These are phyloP conservation scores for Hermaeophaga mercurialis DNA, from an alignment of 2,888 invertebrate genomes.

Conservation along the genomic window DNA sequence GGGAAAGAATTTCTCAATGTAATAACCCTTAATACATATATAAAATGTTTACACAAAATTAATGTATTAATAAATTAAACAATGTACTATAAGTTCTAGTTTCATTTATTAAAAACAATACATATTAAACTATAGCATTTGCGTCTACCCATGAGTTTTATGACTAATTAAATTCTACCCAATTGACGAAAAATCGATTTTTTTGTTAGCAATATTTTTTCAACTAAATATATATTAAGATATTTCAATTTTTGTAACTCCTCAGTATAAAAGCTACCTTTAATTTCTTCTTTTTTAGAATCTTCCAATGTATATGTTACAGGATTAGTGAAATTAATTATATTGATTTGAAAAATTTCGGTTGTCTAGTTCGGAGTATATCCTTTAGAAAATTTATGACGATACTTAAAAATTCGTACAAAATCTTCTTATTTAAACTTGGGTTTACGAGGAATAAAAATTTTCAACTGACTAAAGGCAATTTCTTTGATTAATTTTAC, in stretches of 20 bases:
- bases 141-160: conserved; percentile 16
- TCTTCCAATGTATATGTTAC: conserved; percentile 45
- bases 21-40: too few relatives aligned
- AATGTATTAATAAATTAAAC: too few relatives aligned
- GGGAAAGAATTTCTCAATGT: too few relatives aligned
- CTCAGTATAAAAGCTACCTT: conserved; percentile 41
- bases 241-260: conserved; percentile 46
- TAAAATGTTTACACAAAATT: too few relatives aligned
- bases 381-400: conserved; percentile 46
- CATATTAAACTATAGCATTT: conserved; percentile 1
- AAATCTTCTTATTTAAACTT: too few relatives aligned
- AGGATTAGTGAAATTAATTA: conserved; percentile 26
- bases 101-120: too few relatives aligned
- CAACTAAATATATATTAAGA: conserved; percentile 47
- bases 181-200: conserved; percentile 42
- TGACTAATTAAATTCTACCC: conserved; percentile 33
- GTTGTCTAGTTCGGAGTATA: conserved; percentile 49
- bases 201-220: conserved; percentile 42
- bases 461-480: too few relatives aligned
- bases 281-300: conserved; percentile 10
- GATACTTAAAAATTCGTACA: conserved; percentile 35
- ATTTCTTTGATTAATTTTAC: too few relatives aligned
- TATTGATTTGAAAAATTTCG: conserved; percentile 42
- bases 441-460: too few relatives aligned
- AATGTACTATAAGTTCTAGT: too few relatives aligned